Base-by-base conservation (phyloP, 2,888 invertebrate genomes). In the Mimas tiliae region DNA sequence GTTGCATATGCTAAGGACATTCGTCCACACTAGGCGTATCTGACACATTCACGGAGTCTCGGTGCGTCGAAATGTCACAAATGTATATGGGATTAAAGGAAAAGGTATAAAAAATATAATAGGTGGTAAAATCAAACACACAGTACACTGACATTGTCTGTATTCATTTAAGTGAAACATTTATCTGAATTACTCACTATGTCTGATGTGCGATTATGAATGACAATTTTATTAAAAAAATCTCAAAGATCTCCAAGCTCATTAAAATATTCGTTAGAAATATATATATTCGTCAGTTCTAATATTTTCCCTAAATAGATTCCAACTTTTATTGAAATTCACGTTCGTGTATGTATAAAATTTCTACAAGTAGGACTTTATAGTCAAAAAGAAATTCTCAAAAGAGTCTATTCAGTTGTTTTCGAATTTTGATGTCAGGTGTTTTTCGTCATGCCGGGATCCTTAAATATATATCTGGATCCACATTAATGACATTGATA, bases 161-260 rank as follows among this genome's bases (percentile, higher is more conserved):
- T 75, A 71, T 70, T 72, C 63, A 62, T 42, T 69, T 66, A 69
- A 64, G 51, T 66, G 47, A 48, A 47, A 52, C 33, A 48, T 58
- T 65, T 53, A 42, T 63, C 65, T 48, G 53, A 63, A 53, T 52
- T 27, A 51, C 48, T 53, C 51, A 16, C 27, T 66, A 53, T 52
- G 14, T 33, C n/a, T 33, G 70, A 75, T 65, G 74, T 72, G 67
- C 72, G 69, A 73, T 70, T 71, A 71, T 71, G 69, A 73, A 73
- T 72, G 67, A 69, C 63, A 72, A 63, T 58, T 58, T 58, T 58
- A 42, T 58, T 58, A 12, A 38, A 38, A 38, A 58, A 19, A 42
- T 27, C 14, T 14, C 27, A 52, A 50, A 16, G 19, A 34, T 14
- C 42, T 45, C n/a, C 64, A 52, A 58, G 47, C 55, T n/a, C 27